Evolutionary conservation across 1,140 invertebrate genomes (phyloP).

Genomic region (Plutomurus gul): DNA sequence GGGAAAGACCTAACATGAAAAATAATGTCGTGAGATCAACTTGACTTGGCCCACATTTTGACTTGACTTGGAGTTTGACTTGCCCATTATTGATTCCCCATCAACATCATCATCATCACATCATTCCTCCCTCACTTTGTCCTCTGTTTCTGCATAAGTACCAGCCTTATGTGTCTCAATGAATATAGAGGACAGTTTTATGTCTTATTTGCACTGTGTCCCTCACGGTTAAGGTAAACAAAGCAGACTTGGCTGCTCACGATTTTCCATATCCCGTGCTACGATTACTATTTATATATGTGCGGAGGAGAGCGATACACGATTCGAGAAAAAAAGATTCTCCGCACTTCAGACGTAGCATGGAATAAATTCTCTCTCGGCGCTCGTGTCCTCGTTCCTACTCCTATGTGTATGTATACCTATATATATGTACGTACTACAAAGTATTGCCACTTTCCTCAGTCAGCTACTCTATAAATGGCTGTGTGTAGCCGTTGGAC

Average conservation of each 20-base stretch:
- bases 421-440: too few species aligned
- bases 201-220: neutral
- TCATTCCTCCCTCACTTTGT: slow-evolving; percentile 2
- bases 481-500: too few species aligned
- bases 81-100: slow-evolving; percentile 30
- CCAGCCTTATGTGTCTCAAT: neutral
- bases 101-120: slow-evolving; percentile 32
- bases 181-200: neutral
- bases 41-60: slow-evolving; percentile 34
- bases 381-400: too few species aligned
- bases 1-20: slow-evolving; percentile 17
- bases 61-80: neutral
- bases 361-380: too few species aligned
- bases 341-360: too few species aligned
- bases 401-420: too few species aligned
- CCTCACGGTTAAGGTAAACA: neutral
- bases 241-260: neutral
- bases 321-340: too few species aligned
- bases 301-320: too few species aligned
- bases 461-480: too few species aligned
- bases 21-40: slow-evolving; percentile 32
- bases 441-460: too few species aligned
- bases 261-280: neutral
- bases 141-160: slow-evolving; percentile 25
- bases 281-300: too few species aligned